Conservation (phyloP, 2,888 invertebrate genomes). For the Agelastica alni region DNA sequence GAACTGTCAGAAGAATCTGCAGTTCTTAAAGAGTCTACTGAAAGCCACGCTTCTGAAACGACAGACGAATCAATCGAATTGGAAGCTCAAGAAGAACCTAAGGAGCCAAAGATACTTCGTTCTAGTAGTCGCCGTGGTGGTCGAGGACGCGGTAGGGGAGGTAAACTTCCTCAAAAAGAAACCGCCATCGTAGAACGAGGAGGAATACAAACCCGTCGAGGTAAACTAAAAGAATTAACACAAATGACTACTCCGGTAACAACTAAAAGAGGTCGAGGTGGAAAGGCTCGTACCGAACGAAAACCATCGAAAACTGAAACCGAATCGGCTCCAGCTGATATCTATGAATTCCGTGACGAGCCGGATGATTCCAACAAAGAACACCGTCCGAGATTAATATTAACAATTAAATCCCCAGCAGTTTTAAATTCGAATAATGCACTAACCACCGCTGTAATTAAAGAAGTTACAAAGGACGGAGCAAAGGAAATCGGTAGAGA, state of each 20-base stretch:
- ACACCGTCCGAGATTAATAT: conserved; percentile 73
- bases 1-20: conserved; percentile 24
- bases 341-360: conserved; percentile 91
- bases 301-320: conserved; percentile 62
- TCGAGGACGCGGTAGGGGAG: conserved; percentile 49
- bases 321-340: conserved; percentile 69
- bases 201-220: conserved; percentile 64
- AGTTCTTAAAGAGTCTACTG: neutral
- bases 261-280: conserved; percentile 53
- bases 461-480: conserved; percentile 54
- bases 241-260: conserved; percentile 40
- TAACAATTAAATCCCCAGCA: conserved; percentile 78
- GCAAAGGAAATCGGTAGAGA: conserved; percentile 41
- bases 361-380: conserved; percentile 73
- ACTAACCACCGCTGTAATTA: conserved; percentile 56
- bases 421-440: conserved; percentile 51
- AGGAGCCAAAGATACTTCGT: conserved; percentile 36
- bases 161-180: conserved; percentile 20
- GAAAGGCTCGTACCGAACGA: conserved; percentile 61
- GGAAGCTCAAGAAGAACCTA: conserved; percentile 50
- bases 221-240: conserved; percentile 41
- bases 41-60: conserved; percentile 27
- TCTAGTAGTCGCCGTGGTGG: conserved; percentile 47
- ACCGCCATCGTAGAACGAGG: conserved; percentile 44
- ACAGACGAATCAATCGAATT: conserved; percentile 28